Base-by-base conservation (phyloP, 2,888 invertebrate species). In the Antitype chi region DNA sequence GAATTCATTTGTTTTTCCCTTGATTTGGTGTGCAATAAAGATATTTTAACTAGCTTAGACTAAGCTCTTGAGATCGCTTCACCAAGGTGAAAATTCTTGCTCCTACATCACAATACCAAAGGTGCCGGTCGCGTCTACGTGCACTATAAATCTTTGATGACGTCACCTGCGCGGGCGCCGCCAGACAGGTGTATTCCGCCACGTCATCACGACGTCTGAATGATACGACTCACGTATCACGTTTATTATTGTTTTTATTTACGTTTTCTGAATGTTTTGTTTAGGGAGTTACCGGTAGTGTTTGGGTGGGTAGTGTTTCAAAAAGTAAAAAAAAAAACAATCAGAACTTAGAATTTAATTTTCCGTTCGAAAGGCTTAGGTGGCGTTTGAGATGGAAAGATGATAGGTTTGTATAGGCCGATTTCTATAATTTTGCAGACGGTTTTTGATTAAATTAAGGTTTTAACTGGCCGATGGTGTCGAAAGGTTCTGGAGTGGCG, bases 141-240 rank as follows among this genome's bases (percentile, higher is more conserved):
- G 74, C 57, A 62, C 71, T 64, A 86, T 85, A 84, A 86, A 87
- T 84, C 64, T 59, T 60, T 59, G 23, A 60, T 84, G 82, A 82
- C 82, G 85, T 86, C 75, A 80, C n/a, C 0, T 80, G 84, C 83
- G 78, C 77, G 28, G 74, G 87, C 87, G 85, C 78, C 74, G 78
- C 72, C 43, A 82, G 85, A 80, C 87, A 88, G 87, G 85, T 88
- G 87, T 74, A 67, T 73, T 67, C 53, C 53, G 66, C 59, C 60
- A 72, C 86, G 85, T 85, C 82, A 82, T 47, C 49, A 49, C 74
- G 74, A 25, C 67, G 76, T 77, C 75, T 75, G 76, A 84, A 77
- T 81, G 76, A 78, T 79, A 79, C 74, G 52, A 59, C 70, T 64
- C 72, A 68, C 71, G 76, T 73, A 80, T 82, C 59, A 62, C 64